Evolutionary conservation across 2,888 invertebrate species (phyloP), one percentile per base, ranked within the genome.

Genomic region (Alsophila aescularia): DNA sequence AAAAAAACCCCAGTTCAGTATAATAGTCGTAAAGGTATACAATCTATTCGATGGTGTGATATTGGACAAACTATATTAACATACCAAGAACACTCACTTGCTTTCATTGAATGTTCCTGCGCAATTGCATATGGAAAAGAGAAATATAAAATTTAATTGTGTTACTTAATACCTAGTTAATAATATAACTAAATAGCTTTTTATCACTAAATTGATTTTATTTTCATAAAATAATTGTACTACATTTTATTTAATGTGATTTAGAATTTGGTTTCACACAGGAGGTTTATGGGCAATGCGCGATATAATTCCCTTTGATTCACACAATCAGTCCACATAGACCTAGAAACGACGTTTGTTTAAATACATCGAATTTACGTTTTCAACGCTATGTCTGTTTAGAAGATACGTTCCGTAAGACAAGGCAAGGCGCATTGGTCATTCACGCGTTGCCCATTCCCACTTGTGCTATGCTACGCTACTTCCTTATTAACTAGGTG

Each of bases 261-360:
- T 90, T 90, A 90, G 90, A 90, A 90, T 90, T 89, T 90, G 85
- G 88, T 89, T 90, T 83, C 84, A 70, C 81, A 73, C 52, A 64
- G 64, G 68, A 78, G 77, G 81, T 76, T 69, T 72, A 59, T 78
- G 68, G 81, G 77, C 83, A 70, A 76, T 56, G 66, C 70, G 69
- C 58, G 67, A 60, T 54, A 40, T 40, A 18, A 16, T 42, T 2
- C 35, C 18, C 14, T 16, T 24, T 14, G 4, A 24, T n/a, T 37
- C n/a, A 31, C 10, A 9, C n/a, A 27, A 35, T 43, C 41, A 37
- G 43, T 50, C 47, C 15, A 18, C 13, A 34, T 9, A 21, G 29
- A 41, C 39, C 39, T 37, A 24, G 10, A 9, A 37, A 24, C 15
- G 12, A 8, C 13, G 12, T 35, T 31, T 40, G 12, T 15, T 2